phyloP scores from a whole-genome alignment of 2,113 vertebrate species.

The Seriola aureovittata region DNA sequence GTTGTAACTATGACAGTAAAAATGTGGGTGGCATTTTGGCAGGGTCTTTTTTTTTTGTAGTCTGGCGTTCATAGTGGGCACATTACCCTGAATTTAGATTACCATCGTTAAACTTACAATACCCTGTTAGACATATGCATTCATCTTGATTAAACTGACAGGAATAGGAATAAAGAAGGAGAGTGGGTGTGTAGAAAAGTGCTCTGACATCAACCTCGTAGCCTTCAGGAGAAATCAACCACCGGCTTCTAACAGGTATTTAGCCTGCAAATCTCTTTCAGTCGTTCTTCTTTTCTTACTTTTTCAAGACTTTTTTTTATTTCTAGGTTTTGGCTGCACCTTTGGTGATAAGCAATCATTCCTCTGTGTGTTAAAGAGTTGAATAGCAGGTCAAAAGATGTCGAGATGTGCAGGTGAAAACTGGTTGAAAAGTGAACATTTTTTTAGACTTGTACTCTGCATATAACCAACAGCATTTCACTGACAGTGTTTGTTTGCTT shows the following conservation, averaged over 20 bases:
- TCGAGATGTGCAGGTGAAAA: too few relatives aligned
- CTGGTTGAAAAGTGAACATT: too few relatives aligned
- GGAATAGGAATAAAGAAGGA: conserved; percentile 40
- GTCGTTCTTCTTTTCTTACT: neutral
- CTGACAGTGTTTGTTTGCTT: too few relatives aligned
- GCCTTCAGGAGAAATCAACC: conserved; percentile 31
- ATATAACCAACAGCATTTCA: too few relatives aligned
- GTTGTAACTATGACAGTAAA: conserved; percentile 34
- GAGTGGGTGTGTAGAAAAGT: conserved; percentile 45
- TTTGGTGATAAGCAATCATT: neutral
- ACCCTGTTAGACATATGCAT: conserved; percentile 20
- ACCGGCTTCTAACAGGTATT: neutral
- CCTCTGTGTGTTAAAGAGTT: neutral
- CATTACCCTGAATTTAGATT: conserved; percentile 40
- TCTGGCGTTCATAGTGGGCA: conserved; percentile 30
- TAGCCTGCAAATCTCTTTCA: neutral
- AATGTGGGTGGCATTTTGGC: conserved; percentile 27
- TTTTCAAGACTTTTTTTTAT: neutral
- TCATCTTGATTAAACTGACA: conserved; percentile 48
- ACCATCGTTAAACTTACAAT: conserved; percentile 21
- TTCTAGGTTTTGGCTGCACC: neutral
- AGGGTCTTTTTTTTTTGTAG: conserved; percentile 55
- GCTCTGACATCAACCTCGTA: conserved; percentile 16
- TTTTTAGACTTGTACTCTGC: too few relatives aligned
- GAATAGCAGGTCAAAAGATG: neutral